Percentiles rank a stretch among this genome's conserved stretches.
Conservation (phyloP, 2,113 vertebrate genomes). For the Danionella cerebrum region DNA sequence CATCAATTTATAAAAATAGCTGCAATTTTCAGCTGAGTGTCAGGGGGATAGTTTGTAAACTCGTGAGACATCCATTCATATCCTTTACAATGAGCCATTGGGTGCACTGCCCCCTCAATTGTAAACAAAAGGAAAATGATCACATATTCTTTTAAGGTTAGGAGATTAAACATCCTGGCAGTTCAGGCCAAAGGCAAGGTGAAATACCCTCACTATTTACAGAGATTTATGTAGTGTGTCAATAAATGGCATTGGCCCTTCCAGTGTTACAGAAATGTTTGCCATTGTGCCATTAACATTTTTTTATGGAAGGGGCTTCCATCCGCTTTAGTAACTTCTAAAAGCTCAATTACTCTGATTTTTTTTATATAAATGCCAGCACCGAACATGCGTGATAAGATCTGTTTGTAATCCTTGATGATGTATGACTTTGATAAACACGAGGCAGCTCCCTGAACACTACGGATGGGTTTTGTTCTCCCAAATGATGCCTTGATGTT, state of each 20-base stretch:
- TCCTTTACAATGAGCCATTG: slow-evolving; percentile 27
- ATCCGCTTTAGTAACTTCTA: neutral
- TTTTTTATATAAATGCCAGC: neutral
- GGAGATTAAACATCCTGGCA: slow-evolving; percentile 19
- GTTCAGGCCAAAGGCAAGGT: slow-evolving; percentile 20
- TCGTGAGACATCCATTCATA: slow-evolving; percentile 35
- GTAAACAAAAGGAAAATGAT: slow-evolving; percentile 36
- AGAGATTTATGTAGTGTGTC: slow-evolving; percentile 18
- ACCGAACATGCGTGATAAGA: no score
- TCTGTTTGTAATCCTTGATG: neutral
- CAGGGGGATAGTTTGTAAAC: slow-evolving; percentile 23
- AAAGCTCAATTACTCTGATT: neutral
- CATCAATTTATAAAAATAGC: slow-evolving; percentile 28
- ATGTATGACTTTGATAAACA: slow-evolving; percentile 1
- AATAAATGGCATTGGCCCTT: neutral
- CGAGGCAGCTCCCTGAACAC: neutral
- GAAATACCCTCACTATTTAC: slow-evolving; percentile 19
- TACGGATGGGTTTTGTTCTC: neutral
- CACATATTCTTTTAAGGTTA: slow-evolving; percentile 3
- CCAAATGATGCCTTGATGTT: neutral
- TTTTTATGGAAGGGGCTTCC: neutral
- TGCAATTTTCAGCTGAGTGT: slow-evolving; percentile 26
- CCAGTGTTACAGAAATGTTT: neutral
- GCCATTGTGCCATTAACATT: neutral
- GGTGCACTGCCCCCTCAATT: slow-evolving; percentile 22